These are phyloP conservation scores for Protophormia terraenovae DNA, from an alignment of 2,888 invertebrate species.

Conservation along the genomic window DNA sequence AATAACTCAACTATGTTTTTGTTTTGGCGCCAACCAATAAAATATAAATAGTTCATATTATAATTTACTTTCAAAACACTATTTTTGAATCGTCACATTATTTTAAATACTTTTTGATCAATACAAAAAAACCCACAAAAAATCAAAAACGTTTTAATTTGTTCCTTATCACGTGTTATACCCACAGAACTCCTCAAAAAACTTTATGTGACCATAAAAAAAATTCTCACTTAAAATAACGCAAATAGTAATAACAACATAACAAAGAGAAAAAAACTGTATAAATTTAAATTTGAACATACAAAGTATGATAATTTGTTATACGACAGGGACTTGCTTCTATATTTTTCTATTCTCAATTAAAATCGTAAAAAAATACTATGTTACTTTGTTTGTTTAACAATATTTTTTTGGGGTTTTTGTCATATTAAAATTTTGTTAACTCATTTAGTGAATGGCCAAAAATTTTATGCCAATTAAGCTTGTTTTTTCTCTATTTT, in stretches of 20 bases:
- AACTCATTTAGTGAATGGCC: slow-evolving; percentile 40
- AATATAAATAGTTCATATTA: no score
- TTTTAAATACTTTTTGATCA: no score
- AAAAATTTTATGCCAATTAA: slow-evolving; percentile 33
- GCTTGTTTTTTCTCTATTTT: slow-evolving; percentile 11
- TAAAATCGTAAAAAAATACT: neutral
- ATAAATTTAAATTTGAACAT: neutral
- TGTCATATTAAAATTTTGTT: slow-evolving; percentile 12
- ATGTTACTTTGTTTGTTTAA: neutral
- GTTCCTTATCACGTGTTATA: neutral
- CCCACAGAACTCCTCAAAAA: neutral
- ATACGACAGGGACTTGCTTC: neutral
- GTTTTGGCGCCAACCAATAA: no score
- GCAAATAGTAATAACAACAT: neutral
- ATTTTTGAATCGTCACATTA: no score
- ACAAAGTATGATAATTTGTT: neutral
- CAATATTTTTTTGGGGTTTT: neutral
- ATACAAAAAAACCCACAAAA: neutral
- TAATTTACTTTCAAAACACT: no score
- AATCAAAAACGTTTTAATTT: neutral
- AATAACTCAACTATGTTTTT: no score
- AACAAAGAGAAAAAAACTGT: neutral
- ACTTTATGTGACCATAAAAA: neutral
- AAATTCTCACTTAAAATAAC: neutral
- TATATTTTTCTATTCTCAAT: neutral